A percentile compares a stretch with the other conserved stretches of the same genome.
Conservation (phyloP, 2,888 invertebrate genomes). For the Drosophila sordidapex region DNA sequence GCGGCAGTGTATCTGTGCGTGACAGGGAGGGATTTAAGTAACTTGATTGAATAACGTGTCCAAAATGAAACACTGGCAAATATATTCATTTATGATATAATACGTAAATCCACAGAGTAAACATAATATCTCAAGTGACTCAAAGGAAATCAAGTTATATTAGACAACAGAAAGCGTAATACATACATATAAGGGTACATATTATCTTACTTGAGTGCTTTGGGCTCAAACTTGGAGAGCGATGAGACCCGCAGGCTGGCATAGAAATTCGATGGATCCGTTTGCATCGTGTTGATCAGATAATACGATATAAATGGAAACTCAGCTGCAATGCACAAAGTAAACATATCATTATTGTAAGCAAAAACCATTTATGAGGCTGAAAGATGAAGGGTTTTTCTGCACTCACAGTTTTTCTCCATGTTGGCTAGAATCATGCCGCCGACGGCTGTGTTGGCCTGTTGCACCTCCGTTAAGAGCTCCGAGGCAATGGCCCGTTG, state of each 20-base stretch:
- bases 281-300: conserved; percentile 94
- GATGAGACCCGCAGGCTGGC: conserved; percentile 93
- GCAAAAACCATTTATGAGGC: not conserved
- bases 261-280: conserved; percentile 94
- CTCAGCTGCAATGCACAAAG: conserved; percentile 88
- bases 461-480: conserved; percentile 89
- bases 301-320: conserved; percentile 97
- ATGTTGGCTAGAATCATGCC: conserved; percentile 95
- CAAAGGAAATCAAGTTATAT: not conserved
- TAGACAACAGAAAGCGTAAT: not conserved
- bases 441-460: conserved; percentile 90
- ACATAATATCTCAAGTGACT: not conserved
- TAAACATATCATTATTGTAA: not conserved
- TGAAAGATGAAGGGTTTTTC: not conserved
- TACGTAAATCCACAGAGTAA: not conserved
- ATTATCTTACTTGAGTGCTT: conserved; percentile 86
- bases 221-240: conserved; percentile 94
- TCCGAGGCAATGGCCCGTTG: conserved; percentile 92
- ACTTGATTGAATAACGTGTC: conserved; percentile 14
- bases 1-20: conserved; percentile 91
- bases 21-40: not conserved
- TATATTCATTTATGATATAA: not conserved
- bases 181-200: too few relatives aligned
- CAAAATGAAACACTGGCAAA: not conserved
- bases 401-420: conserved; percentile 90